These are phyloP conservation scores for Chloromyia formosa DNA, from an alignment of 2,888 invertebrate genomes.

Conservation along the genomic window DNA sequence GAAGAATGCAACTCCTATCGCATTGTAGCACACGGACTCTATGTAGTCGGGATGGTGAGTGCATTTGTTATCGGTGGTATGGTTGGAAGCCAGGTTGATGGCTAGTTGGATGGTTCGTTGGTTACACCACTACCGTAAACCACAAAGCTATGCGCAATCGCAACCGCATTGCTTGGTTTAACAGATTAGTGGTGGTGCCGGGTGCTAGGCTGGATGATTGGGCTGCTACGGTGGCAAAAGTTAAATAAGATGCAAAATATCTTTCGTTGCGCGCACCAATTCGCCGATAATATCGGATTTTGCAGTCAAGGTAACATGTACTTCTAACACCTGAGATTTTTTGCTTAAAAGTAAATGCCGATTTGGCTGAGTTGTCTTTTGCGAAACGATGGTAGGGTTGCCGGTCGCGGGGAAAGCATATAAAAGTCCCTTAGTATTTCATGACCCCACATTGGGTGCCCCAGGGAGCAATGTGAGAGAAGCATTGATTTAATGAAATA, in stretches of 20 bases:
- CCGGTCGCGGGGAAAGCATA: background rate
- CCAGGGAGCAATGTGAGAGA: background rate
- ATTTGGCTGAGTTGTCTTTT: background rate
- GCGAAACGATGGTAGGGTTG: background rate
- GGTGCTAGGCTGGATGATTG: background rate
- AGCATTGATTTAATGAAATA: too few relatives aligned
- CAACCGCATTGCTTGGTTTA: slow-evolving; percentile 30
- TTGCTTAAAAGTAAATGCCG: slow-evolving; percentile 37
- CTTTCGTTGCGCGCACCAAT: slow-evolving; percentile 41
- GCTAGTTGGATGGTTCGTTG: background rate
- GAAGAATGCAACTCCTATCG: slow-evolving; percentile 7
- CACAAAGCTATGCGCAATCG: slow-evolving; percentile 39
- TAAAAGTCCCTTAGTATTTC: too few relatives aligned
- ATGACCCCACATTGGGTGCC: too few relatives aligned
- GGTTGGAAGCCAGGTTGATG: background rate
- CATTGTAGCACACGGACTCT: background rate
- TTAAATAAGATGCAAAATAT: slow-evolving; percentile 44
- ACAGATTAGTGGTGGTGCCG: slow-evolving; percentile 25
- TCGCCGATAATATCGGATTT: slow-evolving; percentile 38
- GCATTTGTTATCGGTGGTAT: slow-evolving; percentile 12
- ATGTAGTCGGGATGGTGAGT: background rate
- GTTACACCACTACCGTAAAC: slow-evolving; percentile 32
- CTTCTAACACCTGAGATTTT: slow-evolving; percentile 45
- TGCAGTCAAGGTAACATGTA: slow-evolving; percentile 41
- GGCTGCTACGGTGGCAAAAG: slow-evolving; percentile 29